Percentiles rank a stretch among this genome's conserved stretches.
Conservation (phyloP, 2,888 invertebrate genomes). For the Apoderus coryli region DNA sequence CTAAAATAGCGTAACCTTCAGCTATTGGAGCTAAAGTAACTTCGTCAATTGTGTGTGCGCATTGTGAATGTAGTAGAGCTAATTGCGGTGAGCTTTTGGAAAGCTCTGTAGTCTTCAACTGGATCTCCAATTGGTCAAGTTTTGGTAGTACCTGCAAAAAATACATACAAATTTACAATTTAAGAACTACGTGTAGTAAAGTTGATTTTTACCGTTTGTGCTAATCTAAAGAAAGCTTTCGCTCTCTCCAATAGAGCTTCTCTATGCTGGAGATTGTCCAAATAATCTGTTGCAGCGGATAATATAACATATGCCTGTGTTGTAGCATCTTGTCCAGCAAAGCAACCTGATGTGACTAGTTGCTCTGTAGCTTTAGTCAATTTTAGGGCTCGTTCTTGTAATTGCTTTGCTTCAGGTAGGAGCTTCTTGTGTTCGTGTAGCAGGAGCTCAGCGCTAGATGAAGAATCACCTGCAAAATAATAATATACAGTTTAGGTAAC, state of each 20-base stretch:
- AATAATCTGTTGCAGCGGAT: conserved; percentile 51
- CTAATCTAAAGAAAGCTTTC: conserved; percentile 54
- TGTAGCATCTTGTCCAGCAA: conserved; percentile 53
- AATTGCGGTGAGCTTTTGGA: conserved; percentile 50
- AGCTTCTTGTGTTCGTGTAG: conserved; percentile 54
- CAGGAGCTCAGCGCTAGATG: conserved; percentile 49
- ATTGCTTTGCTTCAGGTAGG: conserved; percentile 53
- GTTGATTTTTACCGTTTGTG: conserved; percentile 41
- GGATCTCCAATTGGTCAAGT: conserved; percentile 60
- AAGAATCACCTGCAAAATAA: conserved; percentile 46
- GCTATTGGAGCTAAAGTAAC: conserved; percentile 50
- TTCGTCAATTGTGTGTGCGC: conserved; percentile 49
- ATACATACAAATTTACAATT: conserved; percentile 11
- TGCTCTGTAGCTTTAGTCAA: conserved; percentile 67
- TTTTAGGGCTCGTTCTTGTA: conserved; percentile 61
- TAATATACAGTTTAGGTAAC: background rate
- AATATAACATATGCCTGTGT: conserved; percentile 51
- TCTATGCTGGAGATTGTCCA: conserved; percentile 54
- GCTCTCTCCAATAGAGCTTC: conserved; percentile 51
- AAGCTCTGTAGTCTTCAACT: conserved; percentile 49
- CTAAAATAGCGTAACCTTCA: conserved; percentile 58
- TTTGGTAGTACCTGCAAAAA: conserved; percentile 47
- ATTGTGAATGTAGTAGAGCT: conserved; percentile 50
- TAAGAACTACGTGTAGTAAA: too few species aligned
- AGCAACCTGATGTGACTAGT: conserved; percentile 52